phyloP scores from a whole-genome alignment of 2,888 invertebrate genomes.

The Xestoiulus laeticollis region DNA sequence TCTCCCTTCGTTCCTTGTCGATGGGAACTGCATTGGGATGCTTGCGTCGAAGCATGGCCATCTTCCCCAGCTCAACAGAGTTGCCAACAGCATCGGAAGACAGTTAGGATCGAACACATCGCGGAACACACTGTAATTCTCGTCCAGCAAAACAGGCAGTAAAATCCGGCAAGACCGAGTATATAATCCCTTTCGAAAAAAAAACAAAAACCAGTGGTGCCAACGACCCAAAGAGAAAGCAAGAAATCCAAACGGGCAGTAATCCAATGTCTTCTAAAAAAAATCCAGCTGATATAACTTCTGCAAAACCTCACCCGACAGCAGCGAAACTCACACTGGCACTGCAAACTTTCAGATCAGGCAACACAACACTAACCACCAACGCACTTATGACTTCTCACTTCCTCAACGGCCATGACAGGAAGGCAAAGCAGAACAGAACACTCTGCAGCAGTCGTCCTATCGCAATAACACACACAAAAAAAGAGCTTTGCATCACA shows the following conservation, averaged over 20 bases:
- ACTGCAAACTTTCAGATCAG: not conserved
- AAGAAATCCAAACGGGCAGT: not conserved
- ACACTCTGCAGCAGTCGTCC: not conserved
- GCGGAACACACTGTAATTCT: not conserved
- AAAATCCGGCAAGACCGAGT: not conserved
- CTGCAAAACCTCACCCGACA: not conserved
- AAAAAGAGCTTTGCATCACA: slow-evolving; percentile 7
- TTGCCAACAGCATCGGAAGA: not conserved
- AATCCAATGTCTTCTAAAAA: not conserved
- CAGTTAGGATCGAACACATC: not conserved
- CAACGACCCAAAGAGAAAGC: not conserved
- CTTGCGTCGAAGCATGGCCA: slow-evolving; percentile 52
- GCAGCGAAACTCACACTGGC: not conserved
- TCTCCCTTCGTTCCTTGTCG: slow-evolving; percentile 52
- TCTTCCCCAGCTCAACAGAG: not conserved
- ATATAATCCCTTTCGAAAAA: not conserved
- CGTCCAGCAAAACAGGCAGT: not conserved
- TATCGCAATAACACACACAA: not conserved
- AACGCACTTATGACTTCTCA: not conserved
- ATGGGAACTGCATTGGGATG: slow-evolving; percentile 11
- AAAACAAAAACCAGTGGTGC: not conserved
- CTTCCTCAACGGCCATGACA: not conserved
- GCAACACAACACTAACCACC: not conserved
- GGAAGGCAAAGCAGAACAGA: not conserved
- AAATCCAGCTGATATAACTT: not conserved